A percentile compares a stretch with the other conserved stretches of the same genome.
These are phyloP conservation scores for Hormiphora californensis DNA, from an alignment of 37 sponge, comb jelly and placozoan genomes.

Conservation along the genomic window DNA sequence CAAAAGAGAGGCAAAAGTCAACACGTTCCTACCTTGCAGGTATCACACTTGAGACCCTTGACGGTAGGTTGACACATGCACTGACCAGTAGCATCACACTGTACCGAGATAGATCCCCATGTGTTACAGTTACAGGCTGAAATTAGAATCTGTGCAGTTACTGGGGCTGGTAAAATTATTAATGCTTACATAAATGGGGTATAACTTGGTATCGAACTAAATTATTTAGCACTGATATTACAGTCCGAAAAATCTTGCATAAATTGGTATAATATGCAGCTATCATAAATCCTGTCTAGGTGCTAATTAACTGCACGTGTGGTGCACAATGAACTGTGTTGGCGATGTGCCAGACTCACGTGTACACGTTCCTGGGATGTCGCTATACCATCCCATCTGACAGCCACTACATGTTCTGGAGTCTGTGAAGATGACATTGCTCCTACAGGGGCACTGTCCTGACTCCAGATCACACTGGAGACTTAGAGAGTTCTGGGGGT, in stretches of 20 bases:
- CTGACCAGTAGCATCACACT: constrained; percentile 28
- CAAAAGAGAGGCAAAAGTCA: no score
- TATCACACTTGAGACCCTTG: constrained; percentile 11
- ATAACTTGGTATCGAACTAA: no score
- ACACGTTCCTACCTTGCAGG: constrained; percentile 36
- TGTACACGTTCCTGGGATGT: background rate
- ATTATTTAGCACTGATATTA: no score
- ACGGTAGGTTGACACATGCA: constrained; percentile 29
- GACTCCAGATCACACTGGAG: background rate
- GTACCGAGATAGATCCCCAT: background rate
- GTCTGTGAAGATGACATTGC: constrained; percentile 32
- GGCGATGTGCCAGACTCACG: no score
- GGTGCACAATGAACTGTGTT: no score
- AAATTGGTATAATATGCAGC: no score
- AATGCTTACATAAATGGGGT: no score
- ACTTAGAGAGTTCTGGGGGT: constrained; percentile 23
- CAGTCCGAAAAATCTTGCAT: no score
- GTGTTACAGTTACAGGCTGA: constrained; percentile 19
- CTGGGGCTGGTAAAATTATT: no score
- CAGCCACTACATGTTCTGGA: constrained; percentile 20
- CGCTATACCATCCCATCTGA: constrained; percentile 16
- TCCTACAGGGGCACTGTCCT: constrained; percentile 16
- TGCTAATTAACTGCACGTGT: no score
- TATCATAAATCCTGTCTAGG: no score
- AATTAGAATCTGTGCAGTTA: no score